phyloP scores from a whole-genome alignment of 2,113 vertebrate genomes.

The Cyprinodon variegatus region DNA sequence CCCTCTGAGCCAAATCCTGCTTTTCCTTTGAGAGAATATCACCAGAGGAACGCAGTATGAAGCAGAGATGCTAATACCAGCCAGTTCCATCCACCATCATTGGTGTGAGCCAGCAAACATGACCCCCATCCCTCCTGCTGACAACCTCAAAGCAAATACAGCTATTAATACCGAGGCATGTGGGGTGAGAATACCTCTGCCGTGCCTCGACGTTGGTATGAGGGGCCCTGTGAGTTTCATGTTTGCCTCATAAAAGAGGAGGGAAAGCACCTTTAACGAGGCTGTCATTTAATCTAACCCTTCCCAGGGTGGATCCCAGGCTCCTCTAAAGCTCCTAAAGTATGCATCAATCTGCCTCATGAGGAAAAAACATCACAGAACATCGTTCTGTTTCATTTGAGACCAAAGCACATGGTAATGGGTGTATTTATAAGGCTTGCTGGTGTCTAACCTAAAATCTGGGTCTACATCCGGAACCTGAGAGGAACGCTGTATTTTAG shows the following conservation, averaged over 20 bases:
- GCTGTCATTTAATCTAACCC: background rate
- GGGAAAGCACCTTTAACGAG: slow-evolving; percentile 12
- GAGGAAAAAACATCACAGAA: slow-evolving; percentile 18
- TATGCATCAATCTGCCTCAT: slow-evolving; percentile 1
- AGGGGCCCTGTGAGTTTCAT: slow-evolving; percentile 12
- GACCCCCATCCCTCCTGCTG: slow-evolving; percentile 56
- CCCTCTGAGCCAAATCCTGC: background rate
- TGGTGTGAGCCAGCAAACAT: slow-evolving; percentile 61
- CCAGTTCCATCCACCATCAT: background rate
- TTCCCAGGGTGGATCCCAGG: background rate
- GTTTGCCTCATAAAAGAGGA: slow-evolving; percentile 24
- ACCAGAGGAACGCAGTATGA: background rate
- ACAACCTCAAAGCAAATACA: slow-evolving; percentile 74
- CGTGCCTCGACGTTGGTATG: slow-evolving; percentile 27
- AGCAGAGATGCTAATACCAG: background rate
- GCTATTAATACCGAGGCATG: slow-evolving; percentile 75
- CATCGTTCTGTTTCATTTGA: slow-evolving; percentile 19
- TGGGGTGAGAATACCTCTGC: slow-evolving; percentile 43
- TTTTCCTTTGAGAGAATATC: background rate
- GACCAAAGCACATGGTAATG: background rate
- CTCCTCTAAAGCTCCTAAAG: background rate
- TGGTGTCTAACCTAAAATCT: slow-evolving; percentile 52
- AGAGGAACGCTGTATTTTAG: slow-evolving; percentile 69
- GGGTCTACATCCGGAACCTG: slow-evolving; percentile 43
- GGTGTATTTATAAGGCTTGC: slow-evolving; percentile 60